Percentiles rank a stretch among this genome's conserved stretches.
These are phyloP conservation scores for Peromyscus attwateri DNA, from an alignment of 2,797 vertebrate genomes.

Conservation along the genomic window DNA sequence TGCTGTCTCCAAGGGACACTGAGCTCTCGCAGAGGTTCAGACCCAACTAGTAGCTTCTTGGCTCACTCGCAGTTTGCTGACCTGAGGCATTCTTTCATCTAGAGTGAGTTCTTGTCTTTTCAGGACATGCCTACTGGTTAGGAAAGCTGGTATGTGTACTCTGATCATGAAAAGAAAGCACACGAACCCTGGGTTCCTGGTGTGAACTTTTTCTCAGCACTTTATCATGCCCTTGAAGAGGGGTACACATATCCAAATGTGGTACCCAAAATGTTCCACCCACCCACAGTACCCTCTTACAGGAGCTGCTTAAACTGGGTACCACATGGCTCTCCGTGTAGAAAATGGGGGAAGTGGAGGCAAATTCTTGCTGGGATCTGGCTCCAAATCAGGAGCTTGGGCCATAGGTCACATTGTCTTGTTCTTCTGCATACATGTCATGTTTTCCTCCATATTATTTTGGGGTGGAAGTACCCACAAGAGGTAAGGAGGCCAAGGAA, in stretches of 20 bases:
- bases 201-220: fast-evolving
- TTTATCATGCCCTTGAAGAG: fast-evolving
- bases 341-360: neutral
- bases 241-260: fast-evolving
- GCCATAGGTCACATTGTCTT: neutral
- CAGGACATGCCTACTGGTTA: fast-evolving
- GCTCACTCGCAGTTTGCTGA: neutral
- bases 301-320: neutral
- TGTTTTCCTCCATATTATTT: neutral
- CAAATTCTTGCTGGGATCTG: neutral
- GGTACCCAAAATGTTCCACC: fast-evolving
- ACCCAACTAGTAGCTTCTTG: neutral
- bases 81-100: neutral
- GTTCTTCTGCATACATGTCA: neutral
- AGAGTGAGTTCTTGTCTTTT: neutral
- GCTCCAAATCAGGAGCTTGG: neutral
- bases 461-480: neutral
- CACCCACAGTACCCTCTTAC: too few relatives aligned
- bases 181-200: fast-evolving
- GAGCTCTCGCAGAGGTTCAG: neutral
- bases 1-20: neutral
- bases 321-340: neutral
- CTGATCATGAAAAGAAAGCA: neutral
- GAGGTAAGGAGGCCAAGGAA: neutral
- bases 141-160: fast-evolving